Evolutionary conservation across 1,140 invertebrate genomes (phyloP).

Genomic region (Achatina immaculata): DNA sequence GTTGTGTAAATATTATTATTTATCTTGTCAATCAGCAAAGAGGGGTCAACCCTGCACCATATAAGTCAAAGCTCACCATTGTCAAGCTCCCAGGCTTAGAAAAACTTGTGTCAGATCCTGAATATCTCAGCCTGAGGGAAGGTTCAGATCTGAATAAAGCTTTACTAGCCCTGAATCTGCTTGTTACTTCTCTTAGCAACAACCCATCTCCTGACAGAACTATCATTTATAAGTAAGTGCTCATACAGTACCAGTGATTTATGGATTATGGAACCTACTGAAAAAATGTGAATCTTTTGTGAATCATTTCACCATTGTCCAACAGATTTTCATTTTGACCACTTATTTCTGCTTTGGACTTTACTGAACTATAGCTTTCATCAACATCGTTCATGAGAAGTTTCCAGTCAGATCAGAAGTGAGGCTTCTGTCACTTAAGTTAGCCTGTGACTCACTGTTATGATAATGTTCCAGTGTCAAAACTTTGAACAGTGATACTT

Average conservation of each 20-base stretch:
- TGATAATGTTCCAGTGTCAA: no score
- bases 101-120: constrained; percentile 54
- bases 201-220: constrained; percentile 63
- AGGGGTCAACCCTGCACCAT: constrained; percentile 57
- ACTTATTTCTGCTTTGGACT: no score
- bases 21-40: constrained; percentile 60
- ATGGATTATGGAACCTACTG: background rate
- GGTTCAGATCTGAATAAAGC: constrained; percentile 56
- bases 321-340: no score
- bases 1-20: background rate
- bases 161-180: constrained; percentile 53
- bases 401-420: no score
- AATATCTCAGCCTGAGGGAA: constrained; percentile 53
- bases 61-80: constrained; percentile 63
- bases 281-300: no score
- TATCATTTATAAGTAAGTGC: constrained; percentile 64
- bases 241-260: background rate
- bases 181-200: constrained; percentile 56
- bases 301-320: no score
- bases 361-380: no score
- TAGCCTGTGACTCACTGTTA: no score
- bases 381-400: no score
- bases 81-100: constrained; percentile 66
- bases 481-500: no score
- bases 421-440: no score